Evolutionary conservation across 2,797 vertebrate species (phyloP).

Genomic region (Gadopsis marmoratus): DNA sequence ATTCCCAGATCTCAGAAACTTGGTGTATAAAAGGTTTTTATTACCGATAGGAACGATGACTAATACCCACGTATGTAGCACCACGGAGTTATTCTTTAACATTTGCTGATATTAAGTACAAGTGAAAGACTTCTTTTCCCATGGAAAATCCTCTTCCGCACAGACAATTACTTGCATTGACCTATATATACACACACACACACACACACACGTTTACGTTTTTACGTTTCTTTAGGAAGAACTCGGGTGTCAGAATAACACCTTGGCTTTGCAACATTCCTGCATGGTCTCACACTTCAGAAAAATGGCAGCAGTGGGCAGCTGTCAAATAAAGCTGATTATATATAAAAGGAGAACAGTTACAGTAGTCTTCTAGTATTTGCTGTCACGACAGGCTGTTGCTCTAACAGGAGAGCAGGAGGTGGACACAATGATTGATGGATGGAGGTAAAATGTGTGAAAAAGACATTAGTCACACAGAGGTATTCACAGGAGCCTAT

Average conservation of each 20-base stretch:
- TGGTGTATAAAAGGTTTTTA: not conserved
- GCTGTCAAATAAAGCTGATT: constrained; percentile 1
- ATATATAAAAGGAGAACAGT: constrained; percentile 13
- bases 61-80: not conserved
- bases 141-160: not conserved
- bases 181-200: not conserved
- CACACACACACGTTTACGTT: not conserved
- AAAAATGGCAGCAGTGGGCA: not conserved
- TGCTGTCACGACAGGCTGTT: constrained; percentile 26
- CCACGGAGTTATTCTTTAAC: not conserved
- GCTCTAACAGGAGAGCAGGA: constrained; percentile 66
- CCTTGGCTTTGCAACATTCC: not conserved
- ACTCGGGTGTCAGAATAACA: not conserved
- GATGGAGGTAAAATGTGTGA: constrained; percentile 80
- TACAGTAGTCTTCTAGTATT: constrained; percentile 33
- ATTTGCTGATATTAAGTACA: not conserved
- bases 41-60: not conserved
- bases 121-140: not conserved
- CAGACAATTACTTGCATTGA: not conserved
- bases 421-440: constrained; percentile 78
- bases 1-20: not conserved
- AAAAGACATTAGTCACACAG: constrained; percentile 84
- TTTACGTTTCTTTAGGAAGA: not conserved
- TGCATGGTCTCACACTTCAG: not conserved
- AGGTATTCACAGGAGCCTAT: constrained; percentile 64